Evolutionary conservation across 2,888 invertebrate genomes (phyloP), one percentile per base, ranked within the genome.

Genomic region (Lysandra coridon): DNA sequence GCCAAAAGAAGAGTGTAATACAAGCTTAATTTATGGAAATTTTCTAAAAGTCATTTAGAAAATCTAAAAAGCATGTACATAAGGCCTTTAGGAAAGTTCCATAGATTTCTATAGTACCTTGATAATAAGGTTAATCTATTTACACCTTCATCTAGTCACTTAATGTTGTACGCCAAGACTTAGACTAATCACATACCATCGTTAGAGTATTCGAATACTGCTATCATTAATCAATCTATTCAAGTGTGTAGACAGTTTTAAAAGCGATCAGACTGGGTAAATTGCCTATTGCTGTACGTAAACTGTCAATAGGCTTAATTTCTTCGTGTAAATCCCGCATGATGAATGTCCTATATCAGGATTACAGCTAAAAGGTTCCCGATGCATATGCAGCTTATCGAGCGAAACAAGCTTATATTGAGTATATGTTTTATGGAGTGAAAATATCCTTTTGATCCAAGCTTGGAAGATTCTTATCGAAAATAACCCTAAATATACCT

Each of bases 201-300:
- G 44, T 44, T 44, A 44, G 44, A 44, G 44, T 62, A 62, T 62
- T 62, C 7, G 62, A 62, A 62, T 62, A 62, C 62, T 23, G n/a
- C 0, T 2, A 64, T 30, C 23, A 64, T 64, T 30, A 30, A 64
- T 64, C 64, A 30, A 64, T 23, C 64, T 30, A 30, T 64, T 23
- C 64, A 64, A 23, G 69, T 33, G 10, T 33, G 12, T 69, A 69
- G 33, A 69, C 14, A 12, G 69, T 69, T 69, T 33, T 33, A 69
- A 69, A 69, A 33, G 69, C 57, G 69, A 69, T 69, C 69, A 69
- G 30, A 33, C 33, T 64, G 64, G 14, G 33, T 69, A 69, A 69
- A 69, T 64, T 30, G 30, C 69, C 69, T 14, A 69, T 69, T 69
- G 69, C 69, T 33, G 62, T 62, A 23, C 62, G 7, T 33, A 33